These are phyloP conservation scores for Palythoa heliodiscus DNA, from an alignment of 92 coral and sea anemone genomes.

Conservation along the genomic window DNA sequence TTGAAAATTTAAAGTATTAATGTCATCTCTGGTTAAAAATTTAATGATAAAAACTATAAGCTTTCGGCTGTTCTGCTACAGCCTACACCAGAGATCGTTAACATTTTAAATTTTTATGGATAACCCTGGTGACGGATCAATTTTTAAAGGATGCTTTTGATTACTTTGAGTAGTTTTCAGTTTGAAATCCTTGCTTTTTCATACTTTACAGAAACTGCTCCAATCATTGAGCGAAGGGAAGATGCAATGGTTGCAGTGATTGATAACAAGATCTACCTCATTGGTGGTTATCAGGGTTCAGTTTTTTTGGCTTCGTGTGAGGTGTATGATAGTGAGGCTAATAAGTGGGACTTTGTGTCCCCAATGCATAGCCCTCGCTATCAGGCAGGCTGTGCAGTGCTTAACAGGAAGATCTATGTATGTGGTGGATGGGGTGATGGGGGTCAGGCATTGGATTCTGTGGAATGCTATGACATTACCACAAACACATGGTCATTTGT, in stretches of 20 bases:
- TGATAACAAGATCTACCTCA: conserved; percentile 84
- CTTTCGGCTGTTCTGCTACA: no score
- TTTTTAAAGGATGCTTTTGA: no score
- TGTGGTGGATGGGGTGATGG: conserved; percentile 98
- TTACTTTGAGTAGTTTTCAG: no score
- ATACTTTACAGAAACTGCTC: conserved; percentile 66
- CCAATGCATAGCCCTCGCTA: conserved; percentile 83
- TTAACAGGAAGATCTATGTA: conserved; percentile 84
- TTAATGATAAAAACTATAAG: no score
- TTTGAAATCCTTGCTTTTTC: not conserved
- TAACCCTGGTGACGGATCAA: no score
- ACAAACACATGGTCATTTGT: conserved; percentile 84
- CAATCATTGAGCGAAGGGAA: conserved; percentile 86
- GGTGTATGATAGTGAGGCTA: conserved; percentile 75
- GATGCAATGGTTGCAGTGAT: conserved; percentile 96
- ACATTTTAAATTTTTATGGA: no score
- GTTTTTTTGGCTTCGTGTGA: conserved; percentile 90
- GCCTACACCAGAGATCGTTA: no score
- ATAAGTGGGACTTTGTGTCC: conserved; percentile 82
- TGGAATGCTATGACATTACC: conserved; percentile 86
- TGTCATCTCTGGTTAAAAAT: no score
- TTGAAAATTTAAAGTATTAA: no score
- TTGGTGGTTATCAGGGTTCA: conserved; percentile 92
- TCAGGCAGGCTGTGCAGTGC: conserved; percentile 91
- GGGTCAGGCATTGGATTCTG: conserved; percentile 78